Conservation (phyloP, 2,797 vertebrate genomes). For the Helostoma temminkii region DNA sequence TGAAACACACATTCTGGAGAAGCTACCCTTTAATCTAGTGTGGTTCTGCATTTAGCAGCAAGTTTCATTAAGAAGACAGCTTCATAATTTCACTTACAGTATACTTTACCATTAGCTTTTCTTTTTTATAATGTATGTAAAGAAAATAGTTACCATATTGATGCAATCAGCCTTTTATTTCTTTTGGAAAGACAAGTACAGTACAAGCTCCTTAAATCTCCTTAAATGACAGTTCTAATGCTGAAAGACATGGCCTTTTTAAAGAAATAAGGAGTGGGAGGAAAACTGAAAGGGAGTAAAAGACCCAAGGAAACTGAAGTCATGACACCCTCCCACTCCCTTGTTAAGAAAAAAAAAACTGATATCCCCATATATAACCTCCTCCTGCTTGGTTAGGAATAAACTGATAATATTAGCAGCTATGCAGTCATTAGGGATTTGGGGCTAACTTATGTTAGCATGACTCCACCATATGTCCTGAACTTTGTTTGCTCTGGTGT, state of each 20-base stretch:
- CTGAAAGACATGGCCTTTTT: constrained; percentile 1
- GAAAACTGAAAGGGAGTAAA: too few relatives aligned
- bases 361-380: constrained; percentile 20
- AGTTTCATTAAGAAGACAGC: too few relatives aligned
- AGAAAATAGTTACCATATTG: too few relatives aligned
- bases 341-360: constrained; percentile 43
- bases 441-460: constrained; percentile 25
- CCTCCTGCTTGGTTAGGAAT: constrained; percentile 16
- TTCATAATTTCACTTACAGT: too few relatives aligned
- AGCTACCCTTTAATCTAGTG: too few relatives aligned
- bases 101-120: too few relatives aligned
- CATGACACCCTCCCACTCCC: constrained; percentile 35
- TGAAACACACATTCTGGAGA: too few relatives aligned
- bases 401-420: constrained; percentile 44
- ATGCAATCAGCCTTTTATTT: too few relatives aligned
- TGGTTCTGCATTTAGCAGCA: too few relatives aligned
- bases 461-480: constrained; percentile 20
- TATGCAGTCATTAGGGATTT: constrained; percentile 35
- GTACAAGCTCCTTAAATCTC: too few relatives aligned
- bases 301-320: constrained; percentile 31
- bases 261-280: constrained; percentile 3
- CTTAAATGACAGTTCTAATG: background rate
- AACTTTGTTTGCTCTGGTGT: constrained; percentile 32
- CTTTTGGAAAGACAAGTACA: too few relatives aligned
- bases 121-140: too few relatives aligned